Evolutionary conservation across 1,140 invertebrate genomes (phyloP).

Genomic region (Leptinotarsa lineolata): DNA sequence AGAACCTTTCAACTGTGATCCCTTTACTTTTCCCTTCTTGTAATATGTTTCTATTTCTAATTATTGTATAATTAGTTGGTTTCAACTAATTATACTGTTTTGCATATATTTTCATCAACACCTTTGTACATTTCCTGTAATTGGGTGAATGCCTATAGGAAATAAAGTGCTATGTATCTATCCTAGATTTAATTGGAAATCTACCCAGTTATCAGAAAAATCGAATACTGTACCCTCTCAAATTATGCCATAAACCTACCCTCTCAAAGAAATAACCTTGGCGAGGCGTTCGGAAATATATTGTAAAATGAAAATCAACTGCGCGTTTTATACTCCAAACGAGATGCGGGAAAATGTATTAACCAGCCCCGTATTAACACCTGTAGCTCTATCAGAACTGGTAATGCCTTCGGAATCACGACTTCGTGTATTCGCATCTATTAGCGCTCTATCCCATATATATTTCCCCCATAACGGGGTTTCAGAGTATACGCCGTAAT

Average conservation of each 20-base stretch:
- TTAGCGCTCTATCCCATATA: slow-evolving; percentile 7
- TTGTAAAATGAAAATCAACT: slow-evolving; percentile 18
- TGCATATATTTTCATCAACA: too few species aligned
- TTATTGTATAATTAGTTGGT: too few species aligned
- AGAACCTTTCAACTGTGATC: too few species aligned
- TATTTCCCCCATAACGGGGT: neutral
- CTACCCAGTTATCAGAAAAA: too few species aligned
- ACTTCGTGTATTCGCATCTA: slow-evolving; percentile 22
- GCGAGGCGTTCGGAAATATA: neutral
- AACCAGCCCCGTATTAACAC: slow-evolving; percentile 14
- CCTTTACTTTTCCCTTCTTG: too few species aligned
- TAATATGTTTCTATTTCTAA: too few species aligned
- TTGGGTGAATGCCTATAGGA: too few species aligned
- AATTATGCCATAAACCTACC: neutral
- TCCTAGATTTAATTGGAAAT: too few species aligned
- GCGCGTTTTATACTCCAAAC: slow-evolving; percentile 14
- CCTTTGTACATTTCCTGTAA: too few species aligned
- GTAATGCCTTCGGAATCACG: slow-evolving; percentile 7
- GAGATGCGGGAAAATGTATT: slow-evolving; percentile 7
- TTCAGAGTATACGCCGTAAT: slow-evolving; percentile 2
- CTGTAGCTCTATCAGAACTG: slow-evolving; percentile 16
- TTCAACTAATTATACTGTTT: too few species aligned
- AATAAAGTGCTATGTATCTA: too few species aligned
- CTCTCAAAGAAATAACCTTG: neutral
- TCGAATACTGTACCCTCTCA: neutral